Evolutionary conservation across 2,888 invertebrate genomes (phyloP), one percentile per base, ranked within the genome.

Genomic region (Cephus pulcher): DNA sequence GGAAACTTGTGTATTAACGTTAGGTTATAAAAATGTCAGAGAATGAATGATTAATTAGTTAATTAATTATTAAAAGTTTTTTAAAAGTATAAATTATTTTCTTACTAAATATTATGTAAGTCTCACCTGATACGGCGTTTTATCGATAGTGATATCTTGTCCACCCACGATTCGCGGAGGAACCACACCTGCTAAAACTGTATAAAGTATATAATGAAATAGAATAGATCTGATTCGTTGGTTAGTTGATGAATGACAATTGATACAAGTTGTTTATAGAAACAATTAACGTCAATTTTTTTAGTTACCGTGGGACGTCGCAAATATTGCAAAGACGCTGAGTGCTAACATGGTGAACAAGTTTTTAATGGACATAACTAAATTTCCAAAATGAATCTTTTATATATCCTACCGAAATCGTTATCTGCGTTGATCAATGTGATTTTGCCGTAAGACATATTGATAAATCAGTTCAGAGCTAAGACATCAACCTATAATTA

Each of bases 51-150:
- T 34, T 37, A 15, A 1, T 15, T 15, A 15, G 1, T 34, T 34
- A 34, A 34, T 34, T 34, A 34, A 34, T 11, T 37, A 35, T 37
- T 12, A 4, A 37, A 4, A 37, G 4, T 37, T 12, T 37, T 15
- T 1, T 37, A 0, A 12, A 12, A 15, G 12, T 15, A 12, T 4
- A 11, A 40, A 78, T 75, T 6, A 37, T 11, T 32, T 11, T 4
- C 75, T 56, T 23, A 56, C 0, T 9, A 1, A 56, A 23, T 23
- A 23, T 56, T 56, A 56, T 9, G 1, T 9, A 56, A 56, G 9
- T 56, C 56, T 56, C 9, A 78, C 78, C 78, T 69, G 78, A 35
- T 34, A 78, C 15, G 78, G 78, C 9, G 30, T 40, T 75, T 75
- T 34, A 37, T 75, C 56, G 12, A 78, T 75, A 15, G 32, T 34